Base-by-base conservation (phyloP, 35 echinoderm and acorn worm genomes). In the Acanthaster planci region DNA sequence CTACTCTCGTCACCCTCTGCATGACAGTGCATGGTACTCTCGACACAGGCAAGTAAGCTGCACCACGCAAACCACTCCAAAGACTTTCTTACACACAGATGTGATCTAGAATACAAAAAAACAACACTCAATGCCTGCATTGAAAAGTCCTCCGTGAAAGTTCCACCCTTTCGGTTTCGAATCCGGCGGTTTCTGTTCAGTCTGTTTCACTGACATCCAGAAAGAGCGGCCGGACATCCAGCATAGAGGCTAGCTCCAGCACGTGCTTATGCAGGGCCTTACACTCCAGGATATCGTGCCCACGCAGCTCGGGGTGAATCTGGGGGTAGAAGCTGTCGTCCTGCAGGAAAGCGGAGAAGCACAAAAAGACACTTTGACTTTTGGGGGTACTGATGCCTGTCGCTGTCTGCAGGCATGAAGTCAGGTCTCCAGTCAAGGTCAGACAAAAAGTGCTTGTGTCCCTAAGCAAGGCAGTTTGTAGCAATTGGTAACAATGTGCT, bases 231-330 rank as follows among this genome's bases (percentile, higher is more conserved):
- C 92, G 59, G 32, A 99, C 92, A 89, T 99, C 92, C 50, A 99
- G 55, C 92, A 99, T 99, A 39, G 92, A 93, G 18, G 96, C 96
- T 58, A 99, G 85, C 51, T 99, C 96, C 39, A 99, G 78, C 18
- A 94, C 79, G 22, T 90, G 76, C 67, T 94, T 93, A 54, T 99
- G 92, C 21, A 99, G 80, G 81, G 78, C 53, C 17, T 51, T 78
- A 60, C 80, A 91, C 77, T 99, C 96, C 52, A 99, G 82, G 42
- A 99, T 89, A 7, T 99, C 96, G 80, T 91, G 79, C 2, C 92
- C 92, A 34, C 76, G 67, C 14, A 99, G 85, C 57, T 91, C 92
- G 5, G 96, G 96, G 56, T 89, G 88, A 39, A 85, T 80, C 30
- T 92, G 88, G 27, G 96, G 96, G 64, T 99, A 99, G 78, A 89